Base-by-base conservation (phyloP, 1,140 invertebrate genomes). In the Tetragonula clypearis region DNA sequence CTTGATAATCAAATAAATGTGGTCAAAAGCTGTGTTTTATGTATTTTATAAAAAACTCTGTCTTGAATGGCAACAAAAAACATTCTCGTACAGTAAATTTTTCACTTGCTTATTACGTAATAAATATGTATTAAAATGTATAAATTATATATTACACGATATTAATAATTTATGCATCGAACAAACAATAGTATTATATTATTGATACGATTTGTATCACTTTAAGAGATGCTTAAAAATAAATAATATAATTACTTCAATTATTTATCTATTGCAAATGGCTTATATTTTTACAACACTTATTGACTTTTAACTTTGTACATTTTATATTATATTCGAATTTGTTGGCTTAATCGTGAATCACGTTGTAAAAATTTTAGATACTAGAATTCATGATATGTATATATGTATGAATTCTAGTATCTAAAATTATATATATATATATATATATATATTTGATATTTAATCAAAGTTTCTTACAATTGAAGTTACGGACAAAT, bases 331-430 rank as follows among this genome's bases (percentile, higher is more conserved):
- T 30, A 21, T 65, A 74, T 65, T 41, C 58, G 15, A 72, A 35
- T 60, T 55, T 66, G 49, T 15, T 65, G 35, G 11, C 2, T 65
- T 65, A 75, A n/a, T 5, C 41, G 56, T n/a, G 9, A 76, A 49
- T 23, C n/a, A 17, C 2, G 9, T 68, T 76, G 68, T 26, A 82
- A 76, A 78, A 76, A 68, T 55, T 74, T 82, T 30, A 53, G 21
- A 71, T 62, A 72, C 19, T 26, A 81, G 49, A 58, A 81, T 81
- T 68, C 53, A 53, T 14, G 30, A 65, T n/a, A 65, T n/a, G 26
- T 49, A 49, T 49, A 41, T 41, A 78, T 49, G 49, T 60, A 35
- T 35, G 2, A 30, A 30, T 30, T 30, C 30, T 30, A 30, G 30
- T 30, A 30, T 30, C 30, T 30, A 30, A 30, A 30, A 30, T 30